A percentile compares a stretch with the other conserved stretches of the same genome.
Conservation (phyloP, 2,113 vertebrate species). For the Siphamia tubifer region DNA sequence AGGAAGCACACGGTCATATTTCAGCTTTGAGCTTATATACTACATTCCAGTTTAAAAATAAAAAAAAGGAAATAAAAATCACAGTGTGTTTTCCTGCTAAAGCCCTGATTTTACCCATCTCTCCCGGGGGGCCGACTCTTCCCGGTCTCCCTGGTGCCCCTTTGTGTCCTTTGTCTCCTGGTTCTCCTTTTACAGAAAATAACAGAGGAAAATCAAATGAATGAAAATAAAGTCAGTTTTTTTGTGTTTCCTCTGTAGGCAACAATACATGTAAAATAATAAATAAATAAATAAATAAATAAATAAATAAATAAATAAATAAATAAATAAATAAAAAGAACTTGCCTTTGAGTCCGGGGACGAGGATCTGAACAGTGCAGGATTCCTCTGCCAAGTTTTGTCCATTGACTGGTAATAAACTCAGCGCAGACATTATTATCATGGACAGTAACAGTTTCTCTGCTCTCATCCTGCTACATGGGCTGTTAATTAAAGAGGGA, state of each 20-base stretch:
- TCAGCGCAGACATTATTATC: slow-evolving; percentile 80
- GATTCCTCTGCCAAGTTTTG: slow-evolving; percentile 89
- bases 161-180: slow-evolving; percentile 92
- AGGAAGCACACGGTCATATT: too few species aligned
- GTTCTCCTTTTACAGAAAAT: slow-evolving; percentile 82
- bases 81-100: not conserved
- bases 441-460: slow-evolving; percentile 74
- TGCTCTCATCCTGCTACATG: slow-evolving; percentile 83
- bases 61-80: not conserved
- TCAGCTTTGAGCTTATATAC: too few species aligned
- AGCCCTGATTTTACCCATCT: slow-evolving; percentile 82
- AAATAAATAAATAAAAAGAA: too few species aligned
- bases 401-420: slow-evolving; percentile 80
- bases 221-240: not conserved
- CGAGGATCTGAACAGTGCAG: slow-evolving; percentile 95
- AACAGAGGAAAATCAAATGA: not conserved
- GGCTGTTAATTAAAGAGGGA: slow-evolving; percentile 49
- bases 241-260: not conserved
- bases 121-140: slow-evolving; percentile 91
- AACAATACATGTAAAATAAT: not conserved
- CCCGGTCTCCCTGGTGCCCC: slow-evolving; percentile 91
- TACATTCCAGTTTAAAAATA: too few species aligned
- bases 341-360: slow-evolving; percentile 97
- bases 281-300: too few species aligned
- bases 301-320: too few species aligned